Conservation (phyloP, 2,888 invertebrate genomes). For the Napeogenes inachia region DNA sequence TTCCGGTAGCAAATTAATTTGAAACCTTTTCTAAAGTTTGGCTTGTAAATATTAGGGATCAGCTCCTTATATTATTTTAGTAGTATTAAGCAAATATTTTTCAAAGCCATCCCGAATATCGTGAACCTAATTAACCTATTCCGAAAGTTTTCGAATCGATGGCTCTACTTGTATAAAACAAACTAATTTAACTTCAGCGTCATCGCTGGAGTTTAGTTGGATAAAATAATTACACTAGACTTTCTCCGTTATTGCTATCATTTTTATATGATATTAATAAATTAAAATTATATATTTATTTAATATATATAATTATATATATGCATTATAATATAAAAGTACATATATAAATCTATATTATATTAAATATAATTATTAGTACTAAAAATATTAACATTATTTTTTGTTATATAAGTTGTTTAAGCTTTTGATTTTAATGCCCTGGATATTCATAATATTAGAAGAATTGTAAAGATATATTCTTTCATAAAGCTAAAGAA, state of each 20-base stretch:
- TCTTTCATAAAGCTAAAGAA: no score
- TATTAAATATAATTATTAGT: no score
- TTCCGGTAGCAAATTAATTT: constrained; percentile 27
- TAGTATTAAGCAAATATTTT: constrained; percentile 34
- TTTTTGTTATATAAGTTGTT: no score
- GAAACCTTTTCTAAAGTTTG: constrained; percentile 26
- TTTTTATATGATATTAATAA: constrained; percentile 7
- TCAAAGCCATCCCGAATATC: constrained; percentile 30
- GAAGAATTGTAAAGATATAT: no score
- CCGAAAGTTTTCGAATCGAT: constrained; percentile 40
- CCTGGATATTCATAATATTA: no score
- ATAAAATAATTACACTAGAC: constrained; percentile 23
- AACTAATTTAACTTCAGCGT: constrained; percentile 38
- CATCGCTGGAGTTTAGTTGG: constrained; percentile 21
- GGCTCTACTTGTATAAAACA: constrained; percentile 36
- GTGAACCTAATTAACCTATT: constrained; percentile 39
- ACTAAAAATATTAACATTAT: no score
- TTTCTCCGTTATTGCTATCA: constrained; percentile 11
- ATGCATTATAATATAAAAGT: no score
- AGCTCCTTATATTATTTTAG: constrained; percentile 30
- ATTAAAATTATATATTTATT: no score
- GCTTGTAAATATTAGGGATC: constrained; percentile 30
- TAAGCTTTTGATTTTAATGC: no score
- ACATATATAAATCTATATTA: no score
- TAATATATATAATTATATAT: no score